These are phyloP conservation scores for Pagetopsis macropterus DNA, from an alignment of 2,797 vertebrate genomes.

Conservation along the genomic window DNA sequence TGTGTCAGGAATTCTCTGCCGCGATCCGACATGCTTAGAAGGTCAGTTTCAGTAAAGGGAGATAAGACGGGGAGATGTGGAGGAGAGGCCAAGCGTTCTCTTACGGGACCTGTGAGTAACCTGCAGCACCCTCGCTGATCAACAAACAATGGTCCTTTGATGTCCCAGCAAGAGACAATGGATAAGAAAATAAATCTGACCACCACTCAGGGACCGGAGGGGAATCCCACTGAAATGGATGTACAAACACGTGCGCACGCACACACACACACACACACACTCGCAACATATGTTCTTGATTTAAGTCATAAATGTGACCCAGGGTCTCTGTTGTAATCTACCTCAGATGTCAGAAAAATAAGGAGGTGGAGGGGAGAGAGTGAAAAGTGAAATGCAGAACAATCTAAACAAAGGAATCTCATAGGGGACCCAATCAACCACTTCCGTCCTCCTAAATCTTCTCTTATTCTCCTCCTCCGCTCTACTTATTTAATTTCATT, in stretches of 20 bases:
- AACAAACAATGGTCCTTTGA: constrained; percentile 86
- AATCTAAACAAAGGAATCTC: constrained; percentile 83
- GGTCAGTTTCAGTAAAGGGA: constrained; percentile 20
- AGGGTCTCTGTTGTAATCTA: constrained; percentile 80
- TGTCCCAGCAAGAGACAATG: constrained; percentile 85
- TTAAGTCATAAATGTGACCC: constrained; percentile 82
- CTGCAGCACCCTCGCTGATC: constrained; percentile 81
- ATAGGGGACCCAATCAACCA: constrained; percentile 77
- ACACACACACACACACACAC: constrained; percentile 27
- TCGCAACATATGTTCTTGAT: constrained; percentile 80
- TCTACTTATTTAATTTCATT: constrained; percentile 76
- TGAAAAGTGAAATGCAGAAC: constrained; percentile 73
- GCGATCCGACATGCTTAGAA: constrained; percentile 17
- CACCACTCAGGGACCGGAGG: constrained; percentile 77
- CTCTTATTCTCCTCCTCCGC: constrained; percentile 70
- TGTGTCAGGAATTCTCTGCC: constrained; percentile 25
- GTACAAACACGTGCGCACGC: constrained; percentile 12
- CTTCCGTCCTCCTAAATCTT: constrained; percentile 83
- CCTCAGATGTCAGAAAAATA: constrained; percentile 80
- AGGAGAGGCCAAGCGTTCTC: constrained; percentile 53
- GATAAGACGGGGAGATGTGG: constrained; percentile 46
- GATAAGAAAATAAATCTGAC: constrained; percentile 87
- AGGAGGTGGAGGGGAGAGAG: constrained; percentile 65
- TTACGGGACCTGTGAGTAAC: constrained; percentile 79
- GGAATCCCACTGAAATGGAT: constrained; percentile 79